These are phyloP conservation scores for Tachina grossa DNA, from an alignment of 2,888 invertebrate genomes.

Conservation along the genomic window DNA sequence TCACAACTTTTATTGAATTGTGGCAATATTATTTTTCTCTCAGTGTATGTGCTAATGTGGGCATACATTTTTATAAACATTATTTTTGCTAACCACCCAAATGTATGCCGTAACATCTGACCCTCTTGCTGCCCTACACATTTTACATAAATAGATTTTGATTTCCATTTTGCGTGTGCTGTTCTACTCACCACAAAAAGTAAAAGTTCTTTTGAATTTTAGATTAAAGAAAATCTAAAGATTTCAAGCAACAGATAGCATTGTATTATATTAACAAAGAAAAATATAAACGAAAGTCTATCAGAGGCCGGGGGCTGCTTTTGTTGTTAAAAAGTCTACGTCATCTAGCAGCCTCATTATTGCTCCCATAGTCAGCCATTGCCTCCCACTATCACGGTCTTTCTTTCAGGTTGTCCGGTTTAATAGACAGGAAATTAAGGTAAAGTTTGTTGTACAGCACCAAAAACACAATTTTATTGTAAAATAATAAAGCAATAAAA, in stretches of 20 bases:
- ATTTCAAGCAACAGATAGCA: constrained; percentile 13
- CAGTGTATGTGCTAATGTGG: too few relatives aligned
- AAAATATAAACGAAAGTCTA: background rate
- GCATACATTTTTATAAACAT: too few relatives aligned
- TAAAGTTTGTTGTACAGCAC: constrained; percentile 30
- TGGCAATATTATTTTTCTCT: too few relatives aligned
- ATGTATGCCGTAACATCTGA: background rate
- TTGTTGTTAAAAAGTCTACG: background rate
- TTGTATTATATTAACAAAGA: background rate
- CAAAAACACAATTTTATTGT: constrained; percentile 36
- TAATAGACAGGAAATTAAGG: constrained; percentile 64
- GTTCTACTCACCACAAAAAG: constrained; percentile 27
- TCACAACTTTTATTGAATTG: too few relatives aligned
- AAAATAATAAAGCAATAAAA: constrained; percentile 26
- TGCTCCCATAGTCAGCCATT: background rate
- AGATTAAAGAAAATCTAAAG: constrained; percentile 18
- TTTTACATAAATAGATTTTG: constrained; percentile 12
- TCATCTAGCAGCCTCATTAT: background rate
- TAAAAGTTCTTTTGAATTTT: constrained; percentile 28
- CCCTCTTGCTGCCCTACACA: background rate
- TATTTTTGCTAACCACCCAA: background rate
- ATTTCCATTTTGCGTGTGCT: constrained; percentile 24
- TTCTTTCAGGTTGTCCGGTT: constrained; percentile 62
- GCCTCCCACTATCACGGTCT: constrained; percentile 17
- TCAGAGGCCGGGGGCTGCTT: background rate